These are phyloP conservation scores for Acropternis orthonyx DNA, from an alignment of 2,797 vertebrate species.

Conservation along the genomic window DNA sequence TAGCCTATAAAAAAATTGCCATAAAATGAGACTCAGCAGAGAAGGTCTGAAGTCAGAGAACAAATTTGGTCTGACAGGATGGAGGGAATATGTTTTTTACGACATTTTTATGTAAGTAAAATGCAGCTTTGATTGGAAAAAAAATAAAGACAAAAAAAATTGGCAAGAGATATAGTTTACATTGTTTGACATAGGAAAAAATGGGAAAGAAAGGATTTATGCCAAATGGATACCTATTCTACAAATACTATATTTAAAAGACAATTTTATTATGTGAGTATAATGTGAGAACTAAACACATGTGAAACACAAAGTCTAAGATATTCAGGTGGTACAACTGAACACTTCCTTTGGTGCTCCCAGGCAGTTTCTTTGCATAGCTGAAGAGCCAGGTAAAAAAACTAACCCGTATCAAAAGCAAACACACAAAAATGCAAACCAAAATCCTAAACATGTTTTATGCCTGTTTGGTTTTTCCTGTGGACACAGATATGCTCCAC, in stretches of 20 bases:
- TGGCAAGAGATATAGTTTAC: not conserved
- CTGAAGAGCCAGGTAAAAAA: not conserved
- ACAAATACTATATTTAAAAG: not conserved
- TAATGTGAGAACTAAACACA: not conserved
- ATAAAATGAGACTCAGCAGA: constrained; percentile 10
- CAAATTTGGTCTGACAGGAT: not conserved
- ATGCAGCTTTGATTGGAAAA: not conserved
- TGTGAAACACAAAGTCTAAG: not conserved
- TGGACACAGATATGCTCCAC: not conserved
- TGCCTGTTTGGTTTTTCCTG: not conserved
- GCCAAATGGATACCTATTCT: not conserved
- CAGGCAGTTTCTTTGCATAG: not conserved
- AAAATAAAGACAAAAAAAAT: not conserved
- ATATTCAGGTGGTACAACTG: not conserved
- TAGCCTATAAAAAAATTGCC: not conserved
- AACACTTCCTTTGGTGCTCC: not conserved
- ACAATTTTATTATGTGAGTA: not conserved
- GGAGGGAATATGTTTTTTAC: not conserved
- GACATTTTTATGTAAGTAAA: not conserved
- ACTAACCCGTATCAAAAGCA: not conserved
- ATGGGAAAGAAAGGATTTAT: not conserved
- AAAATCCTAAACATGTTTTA: not conserved
- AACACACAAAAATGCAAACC: not conserved
- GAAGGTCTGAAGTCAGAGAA: not conserved
- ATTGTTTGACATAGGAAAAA: not conserved